A percentile compares a stretch with the other conserved stretches of the same genome.
phyloP scores from a whole-genome alignment of 2,113 vertebrate species.

The Lonchura striata region DNA sequence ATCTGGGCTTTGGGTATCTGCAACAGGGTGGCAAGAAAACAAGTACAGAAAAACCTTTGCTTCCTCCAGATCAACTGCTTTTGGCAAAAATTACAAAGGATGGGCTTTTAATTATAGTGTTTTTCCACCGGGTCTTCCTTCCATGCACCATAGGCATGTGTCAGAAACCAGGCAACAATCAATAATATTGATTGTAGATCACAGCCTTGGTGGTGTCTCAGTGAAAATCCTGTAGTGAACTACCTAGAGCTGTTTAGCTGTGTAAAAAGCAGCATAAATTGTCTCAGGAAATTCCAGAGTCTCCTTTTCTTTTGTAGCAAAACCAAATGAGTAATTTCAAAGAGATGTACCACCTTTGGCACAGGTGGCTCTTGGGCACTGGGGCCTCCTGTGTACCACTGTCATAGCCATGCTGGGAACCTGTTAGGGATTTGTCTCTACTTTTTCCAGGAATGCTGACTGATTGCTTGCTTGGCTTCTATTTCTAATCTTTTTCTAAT shows the following conservation, averaged over 20 bases:
- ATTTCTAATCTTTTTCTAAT: neutral
- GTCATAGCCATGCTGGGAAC: neutral
- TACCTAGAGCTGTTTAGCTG: neutral
- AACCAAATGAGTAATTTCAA: neutral
- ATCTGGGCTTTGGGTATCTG: neutral
- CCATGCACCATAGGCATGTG: neutral
- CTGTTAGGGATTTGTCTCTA: neutral
- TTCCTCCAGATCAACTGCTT: neutral
- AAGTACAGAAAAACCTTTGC: neutral
- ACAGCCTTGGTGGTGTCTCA: neutral
- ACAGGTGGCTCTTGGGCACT: neutral
- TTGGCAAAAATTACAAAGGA: neutral
- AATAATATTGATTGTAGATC: neutral
- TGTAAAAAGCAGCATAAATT: neutral
- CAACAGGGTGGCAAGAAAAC: neutral
- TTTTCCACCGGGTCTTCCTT: neutral
- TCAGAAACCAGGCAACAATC: neutral
- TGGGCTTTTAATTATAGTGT: neutral
- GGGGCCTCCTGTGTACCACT: neutral
- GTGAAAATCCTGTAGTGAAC: neutral
- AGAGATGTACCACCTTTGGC: accelerated
- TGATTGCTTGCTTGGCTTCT: neutral
- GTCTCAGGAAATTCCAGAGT: neutral
- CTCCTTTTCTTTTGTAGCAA: neutral
- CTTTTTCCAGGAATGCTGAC: neutral